phyloP scores from a whole-genome alignment of 2,797 vertebrate genomes.

The Kryptolebias ocellatus region DNA sequence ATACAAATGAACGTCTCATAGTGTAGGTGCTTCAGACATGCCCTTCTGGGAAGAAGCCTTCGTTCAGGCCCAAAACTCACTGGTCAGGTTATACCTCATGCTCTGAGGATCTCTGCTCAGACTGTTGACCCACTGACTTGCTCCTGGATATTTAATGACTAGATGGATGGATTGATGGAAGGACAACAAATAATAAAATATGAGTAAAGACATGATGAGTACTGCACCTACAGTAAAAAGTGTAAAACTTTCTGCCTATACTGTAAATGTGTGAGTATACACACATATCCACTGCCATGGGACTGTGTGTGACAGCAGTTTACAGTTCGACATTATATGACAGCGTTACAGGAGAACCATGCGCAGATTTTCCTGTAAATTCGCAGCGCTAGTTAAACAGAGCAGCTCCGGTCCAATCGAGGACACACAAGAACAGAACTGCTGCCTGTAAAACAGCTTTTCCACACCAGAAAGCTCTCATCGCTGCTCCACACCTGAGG shows the following conservation, averaged over 20 bases:
- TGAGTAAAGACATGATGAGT: neutral
- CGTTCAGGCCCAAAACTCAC: neutral
- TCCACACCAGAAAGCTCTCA: conserved; percentile 29
- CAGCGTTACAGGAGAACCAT: neutral
- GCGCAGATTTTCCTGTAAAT: conserved; percentile 2
- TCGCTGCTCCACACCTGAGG: conserved; percentile 34
- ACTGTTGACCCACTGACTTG: neutral
- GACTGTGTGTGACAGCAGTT: neutral
- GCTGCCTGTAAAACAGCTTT: conserved; percentile 38
- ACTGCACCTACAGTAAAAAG: neutral
- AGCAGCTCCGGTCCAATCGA: conserved; percentile 19
- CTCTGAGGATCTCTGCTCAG: no score
- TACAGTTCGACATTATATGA: neutral
- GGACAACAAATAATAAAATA: no score
- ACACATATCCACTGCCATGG: no score
- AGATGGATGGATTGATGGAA: neutral
- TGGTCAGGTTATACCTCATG: neutral
- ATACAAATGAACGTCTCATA: no score
- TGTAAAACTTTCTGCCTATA: no score
- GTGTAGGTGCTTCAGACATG: neutral
- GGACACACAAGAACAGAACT: conserved; percentile 28
- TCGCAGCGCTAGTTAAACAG: neutral
- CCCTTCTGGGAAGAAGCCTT: neutral
- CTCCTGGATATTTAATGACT: neutral
- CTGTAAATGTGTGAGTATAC: neutral